phyloP scores from a whole-genome alignment of 1,140 invertebrate species.

The Orussus abietinus region DNA sequence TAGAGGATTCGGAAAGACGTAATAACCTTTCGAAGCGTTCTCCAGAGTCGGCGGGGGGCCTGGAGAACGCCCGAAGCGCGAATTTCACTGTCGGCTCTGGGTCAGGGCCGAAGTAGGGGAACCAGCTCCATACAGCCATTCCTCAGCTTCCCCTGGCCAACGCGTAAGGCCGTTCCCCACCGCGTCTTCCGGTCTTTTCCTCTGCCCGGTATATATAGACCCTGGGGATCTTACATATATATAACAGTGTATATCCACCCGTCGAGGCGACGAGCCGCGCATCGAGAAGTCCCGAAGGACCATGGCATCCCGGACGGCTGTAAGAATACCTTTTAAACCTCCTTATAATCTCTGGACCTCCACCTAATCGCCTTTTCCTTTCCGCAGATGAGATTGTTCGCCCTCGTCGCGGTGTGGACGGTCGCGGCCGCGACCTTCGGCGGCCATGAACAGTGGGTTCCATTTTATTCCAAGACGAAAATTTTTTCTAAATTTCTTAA shows the following conservation, averaged over 20 bases:
- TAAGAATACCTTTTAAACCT: constrained; percentile 13
- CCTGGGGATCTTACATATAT: constrained; percentile 25
- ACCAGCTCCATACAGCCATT: not conserved
- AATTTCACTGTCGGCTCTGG: constrained; percentile 31
- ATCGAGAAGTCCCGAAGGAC: constrained; percentile 9
- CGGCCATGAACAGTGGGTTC: constrained; percentile 46
- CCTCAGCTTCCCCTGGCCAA: constrained; percentile 9
- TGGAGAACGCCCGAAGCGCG: constrained; percentile 11
- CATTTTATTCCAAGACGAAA: constrained; percentile 5
- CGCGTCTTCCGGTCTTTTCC: constrained; percentile 27
- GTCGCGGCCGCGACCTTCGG: constrained; percentile 43
- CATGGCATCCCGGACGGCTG: constrained; percentile 14
- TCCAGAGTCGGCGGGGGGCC: not conserved
- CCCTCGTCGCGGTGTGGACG: constrained; percentile 27
- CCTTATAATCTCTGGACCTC: not conserved
- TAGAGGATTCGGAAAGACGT: too few species aligned
- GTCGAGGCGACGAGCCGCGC: constrained; percentile 19
- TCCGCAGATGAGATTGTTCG: constrained; percentile 27
- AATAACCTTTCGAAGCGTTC: too few species aligned
- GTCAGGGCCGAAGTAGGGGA: constrained; percentile 21
- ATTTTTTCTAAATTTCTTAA: constrained; percentile 14
- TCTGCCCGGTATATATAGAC: constrained; percentile 29
- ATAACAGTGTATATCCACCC: constrained; percentile 29
- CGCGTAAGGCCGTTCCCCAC: constrained; percentile 28
- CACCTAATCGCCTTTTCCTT: constrained; percentile 1